Conservation (phyloP, 2,113 vertebrate genomes). For the Butorides virescens region DNA sequence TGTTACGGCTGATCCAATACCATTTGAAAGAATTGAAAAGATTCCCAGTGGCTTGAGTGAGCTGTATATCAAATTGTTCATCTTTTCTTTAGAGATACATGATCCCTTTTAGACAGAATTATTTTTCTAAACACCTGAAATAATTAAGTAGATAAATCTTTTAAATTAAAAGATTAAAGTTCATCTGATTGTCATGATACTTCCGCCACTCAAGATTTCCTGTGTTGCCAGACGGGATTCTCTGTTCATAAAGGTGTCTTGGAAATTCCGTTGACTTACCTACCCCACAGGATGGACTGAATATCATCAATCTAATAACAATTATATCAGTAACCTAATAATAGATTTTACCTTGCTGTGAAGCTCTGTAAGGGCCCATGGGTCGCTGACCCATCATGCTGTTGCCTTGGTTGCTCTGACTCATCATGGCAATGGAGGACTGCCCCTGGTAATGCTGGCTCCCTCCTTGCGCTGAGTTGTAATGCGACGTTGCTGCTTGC, state of each 20-base stretch:
- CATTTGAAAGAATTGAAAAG: background rate
- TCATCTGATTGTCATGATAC: background rate
- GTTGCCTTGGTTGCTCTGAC: constrained; percentile 88
- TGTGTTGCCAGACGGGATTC: background rate
- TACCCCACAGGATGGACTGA: background rate
- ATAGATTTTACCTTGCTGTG: constrained; percentile 86
- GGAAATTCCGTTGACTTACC: background rate
- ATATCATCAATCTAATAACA: background rate
- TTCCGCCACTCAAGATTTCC: background rate
- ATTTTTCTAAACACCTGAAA: constrained; percentile 4
- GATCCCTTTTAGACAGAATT: background rate
- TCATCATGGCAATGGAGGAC: constrained; percentile 90
- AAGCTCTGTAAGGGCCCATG: constrained; percentile 88
- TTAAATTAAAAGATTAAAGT: background rate
- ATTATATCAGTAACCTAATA: rapidly evolving
- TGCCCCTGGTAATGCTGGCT: constrained; percentile 93
- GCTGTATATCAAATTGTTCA: background rate
- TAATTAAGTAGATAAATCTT: constrained; percentile 21
- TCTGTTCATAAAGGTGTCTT: background rate
- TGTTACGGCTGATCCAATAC: background rate
- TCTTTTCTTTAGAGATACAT: background rate
- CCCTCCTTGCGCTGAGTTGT: constrained; percentile 84
- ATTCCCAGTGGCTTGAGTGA: background rate
- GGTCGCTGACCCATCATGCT: constrained; percentile 90
- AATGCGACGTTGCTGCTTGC: constrained; percentile 89